These are phyloP conservation scores for Microcebus tavaratra DNA, from an alignment of 2,113 vertebrate genomes.

Conservation along the genomic window DNA sequence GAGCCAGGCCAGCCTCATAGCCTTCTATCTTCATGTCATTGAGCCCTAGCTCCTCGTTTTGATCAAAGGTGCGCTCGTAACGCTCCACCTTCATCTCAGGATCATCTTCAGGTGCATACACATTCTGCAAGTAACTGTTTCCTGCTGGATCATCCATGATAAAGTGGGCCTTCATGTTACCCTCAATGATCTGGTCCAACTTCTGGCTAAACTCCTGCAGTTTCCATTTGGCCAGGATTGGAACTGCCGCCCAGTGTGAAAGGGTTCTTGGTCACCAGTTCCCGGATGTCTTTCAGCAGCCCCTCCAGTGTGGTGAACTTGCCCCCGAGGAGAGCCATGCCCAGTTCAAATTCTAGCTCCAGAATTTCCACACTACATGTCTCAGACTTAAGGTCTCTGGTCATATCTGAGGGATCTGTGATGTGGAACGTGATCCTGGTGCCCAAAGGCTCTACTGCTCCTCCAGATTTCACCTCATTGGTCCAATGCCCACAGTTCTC, in stretches of 20 bases:
- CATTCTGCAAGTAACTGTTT: constrained; percentile 97
- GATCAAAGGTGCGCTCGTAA: constrained; percentile 91
- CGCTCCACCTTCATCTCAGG: constrained; percentile 91
- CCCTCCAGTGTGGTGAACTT: constrained; percentile 98
- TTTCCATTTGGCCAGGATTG: constrained; percentile 78
- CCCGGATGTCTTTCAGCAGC: constrained; percentile 92
- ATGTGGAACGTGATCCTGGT: constrained; percentile 92
- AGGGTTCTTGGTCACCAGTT: constrained; percentile 94
- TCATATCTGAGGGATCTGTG: constrained; percentile 92
- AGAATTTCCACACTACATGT: constrained; percentile 93
- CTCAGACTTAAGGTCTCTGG: constrained; percentile 95
- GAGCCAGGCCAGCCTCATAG: constrained; percentile 77
- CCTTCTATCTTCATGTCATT: constrained; percentile 96
- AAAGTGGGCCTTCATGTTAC: constrained; percentile 84
- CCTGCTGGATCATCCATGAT: constrained; percentile 94
- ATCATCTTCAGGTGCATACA: constrained; percentile 94
- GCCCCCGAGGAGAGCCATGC: constrained; percentile 93
- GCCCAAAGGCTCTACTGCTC: constrained; percentile 91
- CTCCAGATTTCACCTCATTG: constrained; percentile 97
- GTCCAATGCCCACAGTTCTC: constrained; percentile 95
- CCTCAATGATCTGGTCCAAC: constrained; percentile 89
- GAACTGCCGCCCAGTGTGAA: constrained; percentile 94
- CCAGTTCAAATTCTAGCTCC: constrained; percentile 96
- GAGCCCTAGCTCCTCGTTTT: constrained; percentile 95
- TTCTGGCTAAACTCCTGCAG: constrained; percentile 89